Conservation (phyloP, 2,113 vertebrate species). For the Catharus minimus region DNA sequence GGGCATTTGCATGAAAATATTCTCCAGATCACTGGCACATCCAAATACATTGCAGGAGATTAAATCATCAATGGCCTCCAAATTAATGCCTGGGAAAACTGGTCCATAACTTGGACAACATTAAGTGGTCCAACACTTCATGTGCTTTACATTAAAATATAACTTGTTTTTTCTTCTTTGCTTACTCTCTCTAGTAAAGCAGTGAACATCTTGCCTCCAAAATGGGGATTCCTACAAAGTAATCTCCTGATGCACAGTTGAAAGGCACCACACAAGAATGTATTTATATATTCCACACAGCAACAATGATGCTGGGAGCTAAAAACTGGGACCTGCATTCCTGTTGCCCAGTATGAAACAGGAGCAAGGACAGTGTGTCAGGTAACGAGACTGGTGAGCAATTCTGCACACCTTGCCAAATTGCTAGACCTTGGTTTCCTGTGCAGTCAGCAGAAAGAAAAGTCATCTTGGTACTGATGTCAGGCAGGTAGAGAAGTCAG, state of each 20-base stretch:
- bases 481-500: background rate
- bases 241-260: background rate
- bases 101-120: background rate
- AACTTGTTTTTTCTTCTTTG: background rate
- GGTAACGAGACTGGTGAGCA: background rate
- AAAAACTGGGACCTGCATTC: background rate
- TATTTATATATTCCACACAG: background rate
- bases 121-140: background rate
- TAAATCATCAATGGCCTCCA: background rate
- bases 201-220: background rate
- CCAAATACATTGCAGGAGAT: background rate
- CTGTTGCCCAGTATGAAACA: background rate
- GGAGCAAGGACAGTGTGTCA: background rate
- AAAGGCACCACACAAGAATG: background rate
- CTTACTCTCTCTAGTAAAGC: background rate
- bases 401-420: background rate
- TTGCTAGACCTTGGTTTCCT: background rate
- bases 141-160: background rate
- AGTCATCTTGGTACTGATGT: background rate
- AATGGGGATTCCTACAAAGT: background rate
- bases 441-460: background rate
- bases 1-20: background rate
- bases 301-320: background rate
- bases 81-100: background rate
- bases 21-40: background rate